Percentiles rank a stretch among this genome's conserved stretches.
These are phyloP conservation scores for Thelaira solivaga DNA, from an alignment of 2,888 invertebrate species.

Conservation along the genomic window DNA sequence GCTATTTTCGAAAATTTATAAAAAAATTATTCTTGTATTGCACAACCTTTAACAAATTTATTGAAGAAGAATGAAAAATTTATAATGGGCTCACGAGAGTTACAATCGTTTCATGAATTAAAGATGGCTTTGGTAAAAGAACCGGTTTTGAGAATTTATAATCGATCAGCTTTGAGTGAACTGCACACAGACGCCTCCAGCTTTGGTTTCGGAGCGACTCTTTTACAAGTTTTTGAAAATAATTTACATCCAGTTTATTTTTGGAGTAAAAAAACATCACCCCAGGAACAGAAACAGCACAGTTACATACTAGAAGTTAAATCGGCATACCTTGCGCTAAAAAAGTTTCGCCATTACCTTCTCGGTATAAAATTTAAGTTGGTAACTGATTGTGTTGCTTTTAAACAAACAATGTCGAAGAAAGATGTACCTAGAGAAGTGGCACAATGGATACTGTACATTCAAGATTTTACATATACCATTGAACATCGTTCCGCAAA, in stretches of 20 bases:
- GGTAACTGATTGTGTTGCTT: constrained; percentile 41
- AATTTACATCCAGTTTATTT: constrained; percentile 55
- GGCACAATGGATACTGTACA: background rate
- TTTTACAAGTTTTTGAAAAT: constrained; percentile 43
- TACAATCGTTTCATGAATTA: background rate
- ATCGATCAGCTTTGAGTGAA: constrained; percentile 38
- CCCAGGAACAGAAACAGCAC: constrained; percentile 52
- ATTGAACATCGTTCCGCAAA: background rate
- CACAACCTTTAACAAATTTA: constrained; percentile 22
- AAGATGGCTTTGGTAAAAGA: constrained; percentile 26
- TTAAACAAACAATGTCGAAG: constrained; percentile 54
- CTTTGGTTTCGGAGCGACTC: constrained; percentile 55
- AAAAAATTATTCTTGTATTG: no score
- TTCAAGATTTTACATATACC: background rate
- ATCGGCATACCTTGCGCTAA: constrained; percentile 35
- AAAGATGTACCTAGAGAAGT: constrained; percentile 43
- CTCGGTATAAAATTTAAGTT: constrained; percentile 57
- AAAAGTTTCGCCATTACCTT: constrained; percentile 67
- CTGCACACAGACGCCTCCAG: no score
- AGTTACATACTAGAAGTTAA: constrained; percentile 63
- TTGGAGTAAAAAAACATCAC: constrained; percentile 49
- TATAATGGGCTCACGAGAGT: background rate
- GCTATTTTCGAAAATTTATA: no score
- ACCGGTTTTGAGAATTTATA: constrained; percentile 55
- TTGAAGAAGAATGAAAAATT: constrained; percentile 8